Evolutionary conservation across 2,113 vertebrate species (phyloP).

Genomic region (Elephantulus edwardii): DNA sequence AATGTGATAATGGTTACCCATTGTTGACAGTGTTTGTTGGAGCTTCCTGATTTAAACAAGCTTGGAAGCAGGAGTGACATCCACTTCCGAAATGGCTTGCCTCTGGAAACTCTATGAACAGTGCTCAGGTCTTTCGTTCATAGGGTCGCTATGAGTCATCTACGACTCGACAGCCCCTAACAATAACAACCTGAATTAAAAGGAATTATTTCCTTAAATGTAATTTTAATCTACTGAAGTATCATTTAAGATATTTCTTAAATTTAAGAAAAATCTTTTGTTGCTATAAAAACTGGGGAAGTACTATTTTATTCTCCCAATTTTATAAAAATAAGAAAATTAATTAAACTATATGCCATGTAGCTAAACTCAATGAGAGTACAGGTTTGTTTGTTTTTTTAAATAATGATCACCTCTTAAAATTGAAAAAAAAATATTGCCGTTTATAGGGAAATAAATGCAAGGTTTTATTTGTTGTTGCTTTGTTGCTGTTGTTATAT

Average conservation of each 20-base stretch:
- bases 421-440: background rate
- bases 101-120: too few species aligned
- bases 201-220: constrained; percentile 20
- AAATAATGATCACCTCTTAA: background rate
- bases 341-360: background rate
- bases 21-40: too few species aligned
- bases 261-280: background rate
- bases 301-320: background rate
- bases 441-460: constrained; percentile 9
- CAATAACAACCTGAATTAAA: constrained; percentile 35
- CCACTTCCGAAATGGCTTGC: too few species aligned
- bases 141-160: too few species aligned
- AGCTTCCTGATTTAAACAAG: too few species aligned
- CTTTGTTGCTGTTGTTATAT: too few species aligned
- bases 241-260: background rate
- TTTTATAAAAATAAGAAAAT: constrained; percentile 3
- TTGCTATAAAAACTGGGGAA: background rate
- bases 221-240: background rate
- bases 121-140: too few species aligned
- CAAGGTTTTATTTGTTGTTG: background rate
- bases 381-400: background rate
- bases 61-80: too few species aligned
- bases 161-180: too few species aligned
- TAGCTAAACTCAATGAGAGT: background rate
- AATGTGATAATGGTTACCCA: too few species aligned